These are phyloP conservation scores for Vimba vimba DNA, from an alignment of 2,113 vertebrate genomes.

Conservation along the genomic window DNA sequence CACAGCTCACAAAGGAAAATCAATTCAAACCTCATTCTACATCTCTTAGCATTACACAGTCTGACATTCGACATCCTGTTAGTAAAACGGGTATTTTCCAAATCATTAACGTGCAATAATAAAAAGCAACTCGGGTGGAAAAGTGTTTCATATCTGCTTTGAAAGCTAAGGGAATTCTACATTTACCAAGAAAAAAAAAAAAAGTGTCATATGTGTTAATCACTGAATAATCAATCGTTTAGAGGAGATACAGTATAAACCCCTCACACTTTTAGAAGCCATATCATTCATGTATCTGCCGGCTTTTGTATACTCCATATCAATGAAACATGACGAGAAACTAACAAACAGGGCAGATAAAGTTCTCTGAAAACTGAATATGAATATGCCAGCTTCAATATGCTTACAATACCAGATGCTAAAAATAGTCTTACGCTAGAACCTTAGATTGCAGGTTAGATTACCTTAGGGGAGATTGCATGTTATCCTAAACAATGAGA, in stretches of 20 bases:
- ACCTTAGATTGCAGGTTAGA: not conserved
- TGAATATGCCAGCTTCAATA: not conserved
- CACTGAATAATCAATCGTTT: slow-evolving; percentile 35
- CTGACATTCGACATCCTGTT: slow-evolving; percentile 10
- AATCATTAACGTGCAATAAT: slow-evolving; percentile 42
- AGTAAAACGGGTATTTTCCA: slow-evolving; percentile 37
- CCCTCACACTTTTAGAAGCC: not conserved
- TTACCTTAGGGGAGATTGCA: not conserved
- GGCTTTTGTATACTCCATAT: not conserved
- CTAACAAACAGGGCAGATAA: not conserved
- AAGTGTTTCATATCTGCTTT: slow-evolving; percentile 6
- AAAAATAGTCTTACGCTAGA: slow-evolving; percentile 17
- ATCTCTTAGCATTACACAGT: not conserved
- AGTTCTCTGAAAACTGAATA: not conserved
- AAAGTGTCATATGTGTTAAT: slow-evolving; percentile 21
- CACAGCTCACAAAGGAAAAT: not conserved
- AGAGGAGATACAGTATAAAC: not conserved
- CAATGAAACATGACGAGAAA: not conserved
- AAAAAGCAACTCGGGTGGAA: slow-evolving; percentile 11
- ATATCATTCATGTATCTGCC: not conserved
- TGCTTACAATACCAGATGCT: slow-evolving; percentile 11
- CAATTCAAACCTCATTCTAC: slow-evolving; percentile 33
- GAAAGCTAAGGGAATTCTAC: not conserved
- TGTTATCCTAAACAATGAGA: slow-evolving; percentile 32
- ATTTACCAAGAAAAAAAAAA: slow-evolving; percentile 18